Conservation (phyloP, 2,797 vertebrate species). For the Nannoperca obscura region DNA sequence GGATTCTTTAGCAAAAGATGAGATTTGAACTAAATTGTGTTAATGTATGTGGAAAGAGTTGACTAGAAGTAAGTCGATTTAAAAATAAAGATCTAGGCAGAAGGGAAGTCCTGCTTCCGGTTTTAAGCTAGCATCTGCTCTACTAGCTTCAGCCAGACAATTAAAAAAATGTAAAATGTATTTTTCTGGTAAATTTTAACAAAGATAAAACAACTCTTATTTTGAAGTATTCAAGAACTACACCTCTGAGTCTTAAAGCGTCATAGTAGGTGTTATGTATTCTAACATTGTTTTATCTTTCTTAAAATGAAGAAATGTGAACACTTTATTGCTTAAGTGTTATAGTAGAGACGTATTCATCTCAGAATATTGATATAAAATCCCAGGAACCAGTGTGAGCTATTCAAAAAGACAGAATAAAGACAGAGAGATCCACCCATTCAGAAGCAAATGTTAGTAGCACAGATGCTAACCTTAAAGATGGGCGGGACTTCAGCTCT, state of each 20-base stretch:
- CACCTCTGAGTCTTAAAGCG: background rate
- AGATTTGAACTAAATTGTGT: conserved; percentile 40
- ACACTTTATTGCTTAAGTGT: background rate
- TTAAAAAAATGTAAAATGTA: background rate
- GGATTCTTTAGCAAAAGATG: conserved; percentile 16
- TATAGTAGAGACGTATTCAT: too few species aligned
- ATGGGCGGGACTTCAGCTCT: conserved; percentile 17
- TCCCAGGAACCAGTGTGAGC: background rate
- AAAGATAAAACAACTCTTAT: background rate
- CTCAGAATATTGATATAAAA: background rate
- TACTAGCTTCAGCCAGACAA: background rate
- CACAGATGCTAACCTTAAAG: conserved; percentile 23
- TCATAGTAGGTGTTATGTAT: background rate
- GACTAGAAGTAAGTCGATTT: conserved; percentile 58
- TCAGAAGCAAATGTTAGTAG: background rate
- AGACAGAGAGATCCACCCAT: background rate
- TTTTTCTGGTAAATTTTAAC: background rate
- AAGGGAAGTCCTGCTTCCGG: background rate
- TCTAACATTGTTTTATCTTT: background rate
- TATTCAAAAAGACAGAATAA: background rate
- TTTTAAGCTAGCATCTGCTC: conserved; percentile 17
- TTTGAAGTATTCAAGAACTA: background rate
- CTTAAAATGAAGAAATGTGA: background rate
- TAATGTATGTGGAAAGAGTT: conserved; percentile 66
- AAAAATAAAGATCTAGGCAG: conserved; percentile 18